These are phyloP conservation scores for Eretmochelys imbricata DNA, from an alignment of 2,113 vertebrate species.

Conservation along the genomic window DNA sequence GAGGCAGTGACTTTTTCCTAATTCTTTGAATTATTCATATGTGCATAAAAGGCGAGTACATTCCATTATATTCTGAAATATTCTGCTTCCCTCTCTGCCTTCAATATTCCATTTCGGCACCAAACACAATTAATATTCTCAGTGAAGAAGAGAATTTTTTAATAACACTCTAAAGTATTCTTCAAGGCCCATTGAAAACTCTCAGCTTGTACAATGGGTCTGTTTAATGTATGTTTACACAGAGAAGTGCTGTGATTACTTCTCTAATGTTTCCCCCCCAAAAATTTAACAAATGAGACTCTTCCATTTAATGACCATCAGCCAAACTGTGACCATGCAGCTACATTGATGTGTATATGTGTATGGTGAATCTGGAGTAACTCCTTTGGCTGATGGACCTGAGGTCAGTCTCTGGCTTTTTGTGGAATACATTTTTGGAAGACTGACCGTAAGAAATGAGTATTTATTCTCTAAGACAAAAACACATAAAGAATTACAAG, in stretches of 20 bases:
- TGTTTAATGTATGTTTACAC: neutral
- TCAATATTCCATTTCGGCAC: conserved; percentile 13
- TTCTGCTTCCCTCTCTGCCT: conserved; percentile 8
- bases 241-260: neutral
- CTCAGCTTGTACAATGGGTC: neutral
- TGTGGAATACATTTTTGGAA: neutral
- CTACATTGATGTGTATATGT: neutral
- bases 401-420: neutral
- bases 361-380: neutral
- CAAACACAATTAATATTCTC: conserved; percentile 50
- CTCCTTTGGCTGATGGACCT: neutral
- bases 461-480: neutral
- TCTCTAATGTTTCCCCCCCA: neutral
- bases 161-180: conserved; percentile 58
- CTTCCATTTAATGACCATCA: neutral
- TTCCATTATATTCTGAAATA: neutral
- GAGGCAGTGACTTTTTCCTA: conserved; percentile 13
- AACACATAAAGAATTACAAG: neutral
- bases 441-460: neutral
- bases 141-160: conserved; percentile 15
- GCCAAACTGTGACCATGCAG: neutral
- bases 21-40: conserved; percentile 14
- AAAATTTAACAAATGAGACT: neutral
- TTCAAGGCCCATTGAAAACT: conserved; percentile 14
- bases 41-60: conserved; percentile 26